A percentile compares a stretch with the other conserved stretches of the same genome.
These are phyloP conservation scores for Syngnathus acus DNA, from an alignment of 2,797 vertebrate genomes.

Conservation along the genomic window DNA sequence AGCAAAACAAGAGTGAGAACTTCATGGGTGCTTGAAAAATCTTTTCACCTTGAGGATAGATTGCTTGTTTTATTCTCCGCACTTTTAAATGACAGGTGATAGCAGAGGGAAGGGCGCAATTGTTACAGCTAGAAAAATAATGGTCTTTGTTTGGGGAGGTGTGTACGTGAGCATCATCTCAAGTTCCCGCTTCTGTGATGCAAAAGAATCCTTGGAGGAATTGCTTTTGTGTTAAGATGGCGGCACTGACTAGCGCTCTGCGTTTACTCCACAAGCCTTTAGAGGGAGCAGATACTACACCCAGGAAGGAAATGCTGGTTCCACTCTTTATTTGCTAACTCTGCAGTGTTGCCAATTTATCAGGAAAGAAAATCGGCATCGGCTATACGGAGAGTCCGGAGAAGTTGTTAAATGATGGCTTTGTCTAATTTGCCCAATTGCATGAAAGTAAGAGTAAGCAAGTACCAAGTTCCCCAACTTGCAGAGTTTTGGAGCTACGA, in stretches of 20 bases:
- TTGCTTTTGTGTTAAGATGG: conserved; percentile 53
- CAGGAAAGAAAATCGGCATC: background rate
- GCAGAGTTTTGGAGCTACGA: too few relatives aligned
- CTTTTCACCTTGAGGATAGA: conserved; percentile 15
- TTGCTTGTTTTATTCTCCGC: conserved; percentile 30
- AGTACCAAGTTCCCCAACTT: too few relatives aligned
- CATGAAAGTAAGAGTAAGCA: background rate
- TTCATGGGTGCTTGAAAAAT: background rate
- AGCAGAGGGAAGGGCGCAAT: conserved; percentile 9
- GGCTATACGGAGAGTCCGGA: background rate
- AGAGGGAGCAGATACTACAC: conserved; percentile 31
- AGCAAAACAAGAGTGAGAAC: background rate
- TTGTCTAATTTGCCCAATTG: background rate
- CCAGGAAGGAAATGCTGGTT: conserved; percentile 11
- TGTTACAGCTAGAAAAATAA: conserved; percentile 35
- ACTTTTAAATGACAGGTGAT: conserved; percentile 28
- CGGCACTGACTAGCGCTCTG: conserved; percentile 52
- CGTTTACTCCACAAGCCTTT: conserved; percentile 52
- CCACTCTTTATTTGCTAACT: conserved; percentile 29
- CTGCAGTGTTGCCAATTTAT: conserved; percentile 19
- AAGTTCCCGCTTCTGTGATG: conserved; percentile 30
- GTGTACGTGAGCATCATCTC: conserved; percentile 29
- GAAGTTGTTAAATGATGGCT: background rate
- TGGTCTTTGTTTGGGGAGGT: conserved; percentile 20
- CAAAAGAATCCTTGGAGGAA: conserved; percentile 42